Conservation (phyloP, 2,113 vertebrate genomes). For the Lagopus leucura region DNA sequence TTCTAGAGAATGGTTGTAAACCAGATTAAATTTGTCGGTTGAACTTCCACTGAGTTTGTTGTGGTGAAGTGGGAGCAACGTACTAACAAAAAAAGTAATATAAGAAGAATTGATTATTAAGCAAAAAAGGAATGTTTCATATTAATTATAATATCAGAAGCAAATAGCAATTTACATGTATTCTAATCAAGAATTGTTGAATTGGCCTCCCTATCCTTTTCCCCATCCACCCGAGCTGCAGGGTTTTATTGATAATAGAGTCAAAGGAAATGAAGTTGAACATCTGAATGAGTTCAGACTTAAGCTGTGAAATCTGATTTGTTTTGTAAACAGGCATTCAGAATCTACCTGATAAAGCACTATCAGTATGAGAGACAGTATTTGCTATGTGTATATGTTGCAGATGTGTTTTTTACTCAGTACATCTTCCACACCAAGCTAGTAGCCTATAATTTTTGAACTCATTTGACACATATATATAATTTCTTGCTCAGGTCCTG, state of each 20-base stretch:
- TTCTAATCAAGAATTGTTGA: not conserved
- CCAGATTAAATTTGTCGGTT: not conserved
- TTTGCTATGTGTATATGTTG: rapidly evolving
- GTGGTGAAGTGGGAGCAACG: not conserved
- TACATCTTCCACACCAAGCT: not conserved
- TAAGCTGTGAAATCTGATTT: not conserved
- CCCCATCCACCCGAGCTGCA: not conserved
- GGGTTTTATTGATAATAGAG: not conserved
- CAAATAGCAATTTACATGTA: not conserved
- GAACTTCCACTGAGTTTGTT: not conserved
- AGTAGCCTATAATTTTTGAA: not conserved
- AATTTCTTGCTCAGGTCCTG: constrained; percentile 72
- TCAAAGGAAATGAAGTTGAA: not conserved
- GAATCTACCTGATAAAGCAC: not conserved
- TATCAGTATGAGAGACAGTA: not conserved
- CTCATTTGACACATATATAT: not conserved
- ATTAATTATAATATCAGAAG: not conserved
- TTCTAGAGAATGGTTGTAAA: not conserved
- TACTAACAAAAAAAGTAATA: not conserved
- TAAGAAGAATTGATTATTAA: not conserved
- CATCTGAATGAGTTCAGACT: not conserved
- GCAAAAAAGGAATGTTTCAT: not conserved
- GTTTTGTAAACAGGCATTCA: not conserved
- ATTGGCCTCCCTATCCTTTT: not conserved
- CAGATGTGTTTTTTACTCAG: not conserved